Percentiles rank a stretch among this genome's conserved stretches.
phyloP scores from a whole-genome alignment of 2,113 vertebrate genomes.

The Mastomys coucha region DNA sequence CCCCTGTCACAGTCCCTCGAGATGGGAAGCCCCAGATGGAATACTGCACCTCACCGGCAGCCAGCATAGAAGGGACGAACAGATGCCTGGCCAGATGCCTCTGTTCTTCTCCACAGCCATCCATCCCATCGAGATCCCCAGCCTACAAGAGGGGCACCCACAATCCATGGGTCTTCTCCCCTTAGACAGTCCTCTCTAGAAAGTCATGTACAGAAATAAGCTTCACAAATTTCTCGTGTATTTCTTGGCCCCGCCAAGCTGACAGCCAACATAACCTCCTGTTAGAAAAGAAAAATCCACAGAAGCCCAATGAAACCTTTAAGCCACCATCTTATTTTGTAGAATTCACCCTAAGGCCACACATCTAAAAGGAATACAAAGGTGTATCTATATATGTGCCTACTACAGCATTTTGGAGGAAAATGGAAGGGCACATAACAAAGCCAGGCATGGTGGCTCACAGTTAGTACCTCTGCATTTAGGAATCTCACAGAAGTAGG shows the following conservation, averaged over 20 bases:
- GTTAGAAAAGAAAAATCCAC: neutral
- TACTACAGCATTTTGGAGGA: neutral
- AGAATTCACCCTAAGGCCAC: neutral
- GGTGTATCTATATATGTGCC: neutral
- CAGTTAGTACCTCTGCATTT: neutral
- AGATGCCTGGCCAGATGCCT: neutral
- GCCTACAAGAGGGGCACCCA: neutral
- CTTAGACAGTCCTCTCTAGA: neutral
- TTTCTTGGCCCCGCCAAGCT: neutral
- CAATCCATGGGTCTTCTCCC: neutral
- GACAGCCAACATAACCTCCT: neutral
- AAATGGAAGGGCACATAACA: neutral
- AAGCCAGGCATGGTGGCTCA: neutral
- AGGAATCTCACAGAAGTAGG: neutral
- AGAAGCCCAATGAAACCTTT: neutral
- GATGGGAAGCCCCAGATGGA: neutral
- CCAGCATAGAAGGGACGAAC: neutral
- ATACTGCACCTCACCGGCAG: neutral
- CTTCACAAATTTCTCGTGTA: neutral
- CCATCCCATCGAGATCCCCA: too few relatives aligned
- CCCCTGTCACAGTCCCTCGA: too few relatives aligned
- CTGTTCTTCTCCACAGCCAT: neutral
- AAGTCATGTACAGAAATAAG: neutral
- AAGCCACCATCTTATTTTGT: neutral
- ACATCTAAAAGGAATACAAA: neutral